Conservation (phyloP, 2,113 vertebrate species). For the Shinisaurus crocodilurus region DNA sequence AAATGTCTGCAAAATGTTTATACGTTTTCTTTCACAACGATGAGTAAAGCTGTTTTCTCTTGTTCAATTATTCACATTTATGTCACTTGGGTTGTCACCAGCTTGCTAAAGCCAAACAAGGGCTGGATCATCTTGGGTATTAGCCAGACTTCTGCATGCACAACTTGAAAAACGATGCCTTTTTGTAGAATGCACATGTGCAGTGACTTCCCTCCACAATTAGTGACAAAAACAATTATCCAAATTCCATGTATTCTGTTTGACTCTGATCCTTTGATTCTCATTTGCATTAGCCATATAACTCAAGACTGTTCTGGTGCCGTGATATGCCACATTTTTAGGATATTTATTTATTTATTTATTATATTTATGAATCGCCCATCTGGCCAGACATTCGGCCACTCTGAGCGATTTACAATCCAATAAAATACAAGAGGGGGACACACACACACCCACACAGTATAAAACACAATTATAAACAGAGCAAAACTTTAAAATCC, state of each 20-base stretch:
- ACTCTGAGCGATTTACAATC: too few species aligned
- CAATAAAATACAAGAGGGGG: too few species aligned
- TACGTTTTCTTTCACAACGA: not conserved
- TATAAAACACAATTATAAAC: too few species aligned
- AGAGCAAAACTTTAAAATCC: too few species aligned
- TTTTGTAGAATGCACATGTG: conserved; percentile 43
- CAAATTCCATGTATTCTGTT: conserved; percentile 25
- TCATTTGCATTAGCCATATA: not conserved
- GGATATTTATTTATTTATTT: too few species aligned
- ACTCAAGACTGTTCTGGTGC: conserved; percentile 7
- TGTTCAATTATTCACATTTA: conserved; percentile 53
- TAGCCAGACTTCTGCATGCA: conserved; percentile 40
- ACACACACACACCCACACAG: too few species aligned
- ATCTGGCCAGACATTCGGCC: too few species aligned
- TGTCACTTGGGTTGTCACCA: conserved; percentile 56
- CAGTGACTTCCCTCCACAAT: conserved; percentile 14
- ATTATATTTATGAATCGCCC: too few species aligned
- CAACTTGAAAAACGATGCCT: conserved; percentile 40
- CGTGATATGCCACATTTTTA: not conserved
- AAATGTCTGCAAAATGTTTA: conserved; percentile 19
- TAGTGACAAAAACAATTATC: not conserved
- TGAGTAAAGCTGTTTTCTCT: conserved; percentile 37
- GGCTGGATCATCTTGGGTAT: conserved; percentile 62
- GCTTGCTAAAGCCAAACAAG: conserved; percentile 51
- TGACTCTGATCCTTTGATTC: conserved; percentile 34